Base-by-base conservation (phyloP, 2,888 invertebrate species). In the Eupithecia pulchellata region DNA sequence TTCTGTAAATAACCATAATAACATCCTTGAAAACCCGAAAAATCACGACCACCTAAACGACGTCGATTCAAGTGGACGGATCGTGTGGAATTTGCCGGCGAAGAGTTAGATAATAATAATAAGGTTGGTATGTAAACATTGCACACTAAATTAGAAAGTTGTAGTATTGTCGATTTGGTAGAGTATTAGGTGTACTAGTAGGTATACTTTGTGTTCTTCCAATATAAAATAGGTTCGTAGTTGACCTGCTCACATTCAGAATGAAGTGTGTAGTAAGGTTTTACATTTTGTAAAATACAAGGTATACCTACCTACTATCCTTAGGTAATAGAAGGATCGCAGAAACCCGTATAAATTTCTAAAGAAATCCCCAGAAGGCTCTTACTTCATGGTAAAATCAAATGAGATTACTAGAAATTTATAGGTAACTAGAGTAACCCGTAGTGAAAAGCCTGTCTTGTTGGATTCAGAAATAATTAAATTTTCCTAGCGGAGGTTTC, bases 1-100 rank as follows among this genome's bases (percentile, higher is more conserved):
- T 86, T 76, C 82, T 76, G 60, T 80, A 79, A 82, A 82, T 79
- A 42, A 73, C 25, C 55, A 71, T 25, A 25, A 20, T 52, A 61
- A 61, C 60, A 57, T 57, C n/a, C 20, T 42, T 42, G 20, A 36
- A 4, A 61, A 25, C 2, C 13, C 3, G 13, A 61, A 20, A 11
- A 17, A n/a, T n/a, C 2, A 60, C 58, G 30, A 58, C 3, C 13
- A 17, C 29, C 63, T 55, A 68, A 66, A 68, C 71, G 39, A 68
- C 63, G 25, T 4, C 58, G 14, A 57, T 57, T 29, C 57, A 8
- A 61, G 61, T 36, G 34, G 34, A 36, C 58, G 30, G 58, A 30
- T 30, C 58, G 58, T 61, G 72, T 66, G 74, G 72, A 32, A 72
- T 68, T 63, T 76, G 71, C 78, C 79, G 82, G 82, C 83, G 79